Evolutionary conservation across 2,888 invertebrate genomes (phyloP).

Genomic region (Oxyteleia sp.): DNA sequence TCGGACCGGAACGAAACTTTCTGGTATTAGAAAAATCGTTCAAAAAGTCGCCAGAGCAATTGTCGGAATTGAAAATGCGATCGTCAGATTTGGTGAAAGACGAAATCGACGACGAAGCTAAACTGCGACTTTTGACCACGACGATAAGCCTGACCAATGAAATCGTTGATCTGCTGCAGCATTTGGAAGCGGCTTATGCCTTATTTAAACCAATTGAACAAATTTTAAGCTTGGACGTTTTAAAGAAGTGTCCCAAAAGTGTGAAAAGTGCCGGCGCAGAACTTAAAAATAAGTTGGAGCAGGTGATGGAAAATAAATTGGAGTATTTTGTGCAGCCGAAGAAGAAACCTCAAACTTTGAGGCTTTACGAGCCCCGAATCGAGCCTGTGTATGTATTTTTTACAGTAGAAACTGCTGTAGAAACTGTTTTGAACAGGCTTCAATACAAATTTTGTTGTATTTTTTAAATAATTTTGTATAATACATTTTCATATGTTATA

Average conservation of each 20-base stretch:
- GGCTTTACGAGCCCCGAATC: slow-evolving; percentile 95
- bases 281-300: slow-evolving; percentile 88
- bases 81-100: slow-evolving; percentile 89
- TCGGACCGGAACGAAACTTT: slow-evolving; percentile 88
- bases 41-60: slow-evolving; percentile 83
- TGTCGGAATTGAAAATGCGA: slow-evolving; percentile 87
- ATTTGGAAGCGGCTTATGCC: slow-evolving; percentile 81
- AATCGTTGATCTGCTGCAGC: slow-evolving; percentile 85
- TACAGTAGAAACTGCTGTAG: too few species aligned
- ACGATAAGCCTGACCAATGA: slow-evolving; percentile 89
- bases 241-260: slow-evolving; percentile 90
- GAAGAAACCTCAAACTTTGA: slow-evolving; percentile 93
- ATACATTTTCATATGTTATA: too few species aligned
- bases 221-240: slow-evolving; percentile 89
- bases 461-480: too few species aligned
- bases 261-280: slow-evolving; percentile 87
- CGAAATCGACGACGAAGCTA: slow-evolving; percentile 90
- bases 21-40: slow-evolving; percentile 89
- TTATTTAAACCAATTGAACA: slow-evolving; percentile 88
- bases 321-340: slow-evolving; percentile 89
- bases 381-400: slow-evolving; percentile 93
- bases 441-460: too few species aligned
- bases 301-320: slow-evolving; percentile 89
- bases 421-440: too few species aligned
- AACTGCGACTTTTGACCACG: slow-evolving; percentile 89